Percentiles rank a stretch among this genome's conserved stretches.
Conservation (phyloP, 2,797 vertebrate genomes). For the Erethizon dorsatum region DNA sequence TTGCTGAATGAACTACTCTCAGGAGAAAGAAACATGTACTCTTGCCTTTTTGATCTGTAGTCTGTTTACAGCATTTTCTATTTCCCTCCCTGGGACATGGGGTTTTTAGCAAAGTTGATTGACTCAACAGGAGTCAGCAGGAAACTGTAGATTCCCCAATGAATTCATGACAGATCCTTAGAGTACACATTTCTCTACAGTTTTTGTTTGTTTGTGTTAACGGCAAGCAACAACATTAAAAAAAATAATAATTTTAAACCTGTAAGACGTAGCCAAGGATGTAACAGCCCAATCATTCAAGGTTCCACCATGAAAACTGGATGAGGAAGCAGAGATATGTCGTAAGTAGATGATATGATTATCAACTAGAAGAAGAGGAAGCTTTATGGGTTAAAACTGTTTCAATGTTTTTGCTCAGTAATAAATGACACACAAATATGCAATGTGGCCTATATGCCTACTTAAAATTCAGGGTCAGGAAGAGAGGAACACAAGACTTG, state of each 20-base stretch:
- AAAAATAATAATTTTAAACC: slow-evolving; percentile 1
- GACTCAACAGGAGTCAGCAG: slow-evolving; percentile 62
- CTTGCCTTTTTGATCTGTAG: background rate
- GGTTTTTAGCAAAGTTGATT: slow-evolving; percentile 76
- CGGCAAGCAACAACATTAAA: background rate
- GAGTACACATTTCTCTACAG: background rate
- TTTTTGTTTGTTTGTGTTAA: background rate
- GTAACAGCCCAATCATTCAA: background rate
- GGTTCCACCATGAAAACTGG: background rate
- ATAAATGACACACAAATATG: background rate
- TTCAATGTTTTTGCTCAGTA: background rate
- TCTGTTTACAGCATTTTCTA: slow-evolving; percentile 76
- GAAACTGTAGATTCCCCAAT: slow-evolving; percentile 61
- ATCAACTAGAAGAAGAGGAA: background rate
- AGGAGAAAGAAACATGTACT: background rate
- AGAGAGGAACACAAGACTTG: background rate
- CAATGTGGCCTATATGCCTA: no score
- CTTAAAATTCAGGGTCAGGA: background rate
- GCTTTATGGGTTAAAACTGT: background rate
- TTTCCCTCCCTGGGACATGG: slow-evolving; percentile 69
- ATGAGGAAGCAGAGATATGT: background rate
- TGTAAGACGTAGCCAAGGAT: background rate
- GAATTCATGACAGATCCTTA: background rate
- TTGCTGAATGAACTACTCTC: slow-evolving; percentile 58
- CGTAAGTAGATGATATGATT: background rate